These are phyloP conservation scores for Spheniscus mendiculus DNA, from an alignment of 2,113 vertebrate species.

Conservation along the genomic window DNA sequence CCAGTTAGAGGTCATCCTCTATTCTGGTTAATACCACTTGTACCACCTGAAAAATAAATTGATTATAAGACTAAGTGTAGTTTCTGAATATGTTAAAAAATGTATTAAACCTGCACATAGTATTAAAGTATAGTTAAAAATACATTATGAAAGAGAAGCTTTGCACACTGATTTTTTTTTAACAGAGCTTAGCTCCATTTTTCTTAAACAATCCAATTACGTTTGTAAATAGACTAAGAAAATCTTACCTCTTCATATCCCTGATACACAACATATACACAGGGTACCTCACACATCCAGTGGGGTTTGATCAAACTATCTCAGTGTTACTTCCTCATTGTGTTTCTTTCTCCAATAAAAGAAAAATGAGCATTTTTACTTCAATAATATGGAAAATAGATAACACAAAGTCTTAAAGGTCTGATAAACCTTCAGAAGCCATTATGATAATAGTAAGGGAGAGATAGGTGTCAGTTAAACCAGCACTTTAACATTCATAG, in stretches of 20 bases:
- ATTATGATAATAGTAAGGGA: neutral
- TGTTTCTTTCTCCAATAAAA: neutral
- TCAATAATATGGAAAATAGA: neutral
- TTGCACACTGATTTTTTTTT: neutral
- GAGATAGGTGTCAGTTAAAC: neutral
- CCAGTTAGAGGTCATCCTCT: neutral
- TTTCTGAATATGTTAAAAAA: neutral
- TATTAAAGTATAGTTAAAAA: neutral
- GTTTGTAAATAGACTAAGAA: neutral
- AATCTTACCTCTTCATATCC: neutral
- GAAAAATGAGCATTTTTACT: neutral
- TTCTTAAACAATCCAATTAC: neutral
- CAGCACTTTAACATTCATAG: neutral
- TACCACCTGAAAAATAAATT: constrained; percentile 16
- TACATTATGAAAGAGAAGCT: neutral
- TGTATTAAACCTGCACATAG: neutral
- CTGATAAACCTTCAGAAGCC: neutral
- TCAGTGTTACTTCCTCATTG: neutral
- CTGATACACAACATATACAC: neutral
- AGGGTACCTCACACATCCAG: neutral
- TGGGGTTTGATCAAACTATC: neutral
- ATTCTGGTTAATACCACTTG: neutral
- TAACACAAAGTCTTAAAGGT: neutral
- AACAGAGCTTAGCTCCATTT: neutral
- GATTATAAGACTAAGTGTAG: neutral